Base-by-base conservation (phyloP, 1,140 invertebrate species). In the Daktulosphaira vitifoliae region DNA sequence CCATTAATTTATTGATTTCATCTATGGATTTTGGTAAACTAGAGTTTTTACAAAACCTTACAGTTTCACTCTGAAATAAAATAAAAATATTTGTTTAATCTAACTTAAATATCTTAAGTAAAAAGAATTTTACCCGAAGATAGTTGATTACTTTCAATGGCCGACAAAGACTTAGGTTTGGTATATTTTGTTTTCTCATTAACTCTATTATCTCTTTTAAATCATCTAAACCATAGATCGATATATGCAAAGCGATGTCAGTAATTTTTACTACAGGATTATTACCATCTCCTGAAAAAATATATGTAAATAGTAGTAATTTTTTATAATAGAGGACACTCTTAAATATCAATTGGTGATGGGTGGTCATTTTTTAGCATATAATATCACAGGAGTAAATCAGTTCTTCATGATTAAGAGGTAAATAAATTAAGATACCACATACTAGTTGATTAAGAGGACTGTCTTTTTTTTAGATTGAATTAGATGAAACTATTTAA, bases 111-210 rank as follows among this genome's bases (percentile, higher is more conserved):
- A 33, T 33, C 11, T 33, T 6, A 33, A 33, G 29, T 6, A 33
- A n/a, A n/a, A n/a, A n/a, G 11, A 6, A 33, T 33, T 33, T 33
- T 66, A 69, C 68, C 38, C 59, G 39, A 2, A 69, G 39, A 46
- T 65, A 64, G 18, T 66, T 66, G 15, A 64, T 33, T 3, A 68
- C 67, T 54, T 62, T 66, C 18, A 68, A 49, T 4, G 68, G 68
- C 25, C 68, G 64, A 29, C 67, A 69, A 22, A 42, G 20, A 18
- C 33, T 1, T 29, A 69, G 20, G 18, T 42, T 7, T 18, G 42
- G 23, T 11, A 20, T 7, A 3, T 66, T 20, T 48, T 66, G 29
- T 13, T 29, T 51, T 49, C 26, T 13, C 25, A 69, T 65, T 9
- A 53, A 6, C 65, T 65, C 44, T 54, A 69, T 42, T 15, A 68